A percentile compares a stretch with the other conserved stretches of the same genome.
Evolutionary conservation across 2,113 vertebrate genomes (phyloP).

Genomic region (Triplophysa rosa): DNA sequence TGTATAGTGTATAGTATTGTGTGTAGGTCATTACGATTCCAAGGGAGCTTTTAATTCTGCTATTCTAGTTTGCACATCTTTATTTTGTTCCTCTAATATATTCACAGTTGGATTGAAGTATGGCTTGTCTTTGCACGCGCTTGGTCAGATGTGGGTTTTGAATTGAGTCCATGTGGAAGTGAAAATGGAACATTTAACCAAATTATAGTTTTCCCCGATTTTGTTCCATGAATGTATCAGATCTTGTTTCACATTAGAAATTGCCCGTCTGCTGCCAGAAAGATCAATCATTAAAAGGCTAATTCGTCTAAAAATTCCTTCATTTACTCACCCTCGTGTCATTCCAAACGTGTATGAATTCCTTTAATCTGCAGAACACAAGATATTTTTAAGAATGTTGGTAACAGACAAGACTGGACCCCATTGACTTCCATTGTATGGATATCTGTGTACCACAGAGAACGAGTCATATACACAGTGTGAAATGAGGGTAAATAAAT

Average conservation of each 20-base stretch:
- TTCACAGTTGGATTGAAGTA: neutral
- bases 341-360: no score
- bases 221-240: neutral
- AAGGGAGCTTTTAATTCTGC: neutral
- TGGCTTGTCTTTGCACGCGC: constrained; percentile 1
- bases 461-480: no score
- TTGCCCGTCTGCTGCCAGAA: neutral
- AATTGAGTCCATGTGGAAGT: constrained; percentile 28
- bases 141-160: constrained; percentile 24
- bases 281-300: neutral
- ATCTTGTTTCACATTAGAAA: neutral
- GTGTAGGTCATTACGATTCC: neutral
- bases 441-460: no score
- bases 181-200: constrained; percentile 26
- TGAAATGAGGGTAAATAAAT: no score
- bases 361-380: no score
- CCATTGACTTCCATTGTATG: no score
- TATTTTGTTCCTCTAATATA: neutral
- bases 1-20: no score
- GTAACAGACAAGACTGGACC: no score
- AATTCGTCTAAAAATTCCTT: no score
- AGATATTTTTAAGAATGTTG: no score
- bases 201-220: constrained; percentile 5
- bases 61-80: neutral
- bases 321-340: no score